Evolutionary conservation across 2,797 vertebrate species (phyloP).

Genomic region (Coregonus ussuriensis): DNA sequence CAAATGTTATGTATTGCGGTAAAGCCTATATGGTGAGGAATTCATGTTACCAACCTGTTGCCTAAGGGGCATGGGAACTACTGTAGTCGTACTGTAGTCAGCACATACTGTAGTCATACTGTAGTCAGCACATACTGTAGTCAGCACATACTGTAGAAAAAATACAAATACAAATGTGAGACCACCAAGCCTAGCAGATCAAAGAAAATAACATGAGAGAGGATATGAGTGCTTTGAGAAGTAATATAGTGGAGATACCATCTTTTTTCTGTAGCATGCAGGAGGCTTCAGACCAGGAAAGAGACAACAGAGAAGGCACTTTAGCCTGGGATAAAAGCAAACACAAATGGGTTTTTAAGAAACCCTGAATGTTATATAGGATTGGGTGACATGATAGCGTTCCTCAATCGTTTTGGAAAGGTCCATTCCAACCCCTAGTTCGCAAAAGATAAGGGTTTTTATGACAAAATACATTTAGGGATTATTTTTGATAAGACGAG

Average conservation of each 20-base stretch:
- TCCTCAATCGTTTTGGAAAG: slow-evolving; percentile 54
- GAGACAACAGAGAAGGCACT: slow-evolving; percentile 70
- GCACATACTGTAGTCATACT: no score
- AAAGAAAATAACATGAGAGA: slow-evolving; percentile 82
- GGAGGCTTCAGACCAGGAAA: slow-evolving; percentile 73
- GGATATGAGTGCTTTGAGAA: slow-evolving; percentile 83
- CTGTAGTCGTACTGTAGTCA: no score
- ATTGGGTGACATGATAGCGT: slow-evolving; percentile 69
- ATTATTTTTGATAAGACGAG: slow-evolving; percentile 44
- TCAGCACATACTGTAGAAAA: no score
- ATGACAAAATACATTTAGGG: slow-evolving; percentile 60
- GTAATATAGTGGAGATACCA: slow-evolving; percentile 80
- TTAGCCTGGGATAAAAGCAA: slow-evolving; percentile 70
- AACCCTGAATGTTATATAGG: slow-evolving; percentile 72
- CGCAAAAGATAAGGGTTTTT: slow-evolving; percentile 42
- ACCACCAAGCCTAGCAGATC: slow-evolving; percentile 75
- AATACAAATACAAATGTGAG: slow-evolving; percentile 42
- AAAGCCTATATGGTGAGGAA: slow-evolving; percentile 5
- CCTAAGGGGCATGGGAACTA: not conserved
- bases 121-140: no score
- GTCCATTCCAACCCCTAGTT: slow-evolving; percentile 40
- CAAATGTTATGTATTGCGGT: not conserved
- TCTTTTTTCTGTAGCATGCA: slow-evolving; percentile 79
- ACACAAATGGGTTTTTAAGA: slow-evolving; percentile 80
- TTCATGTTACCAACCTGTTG: not conserved